Evolutionary conservation across 1,140 invertebrate genomes (phyloP).

Genomic region (Epicauta chinensis): DNA sequence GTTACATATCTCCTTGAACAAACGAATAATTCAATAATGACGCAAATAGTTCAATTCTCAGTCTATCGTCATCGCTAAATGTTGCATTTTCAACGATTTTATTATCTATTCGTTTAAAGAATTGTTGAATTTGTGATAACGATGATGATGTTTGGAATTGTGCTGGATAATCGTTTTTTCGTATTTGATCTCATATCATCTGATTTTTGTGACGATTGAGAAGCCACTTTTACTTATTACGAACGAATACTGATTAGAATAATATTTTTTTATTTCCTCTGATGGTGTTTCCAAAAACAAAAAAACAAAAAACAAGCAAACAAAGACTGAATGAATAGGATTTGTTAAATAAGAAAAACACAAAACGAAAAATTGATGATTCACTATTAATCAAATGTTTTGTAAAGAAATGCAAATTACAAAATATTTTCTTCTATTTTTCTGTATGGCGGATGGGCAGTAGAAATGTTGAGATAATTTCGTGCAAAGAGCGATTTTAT

Average conservation of each 20-base stretch:
- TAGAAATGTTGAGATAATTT: no score
- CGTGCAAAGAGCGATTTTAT: conserved; percentile 1
- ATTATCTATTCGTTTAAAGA: neutral
- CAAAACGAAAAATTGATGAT: neutral
- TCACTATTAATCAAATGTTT: conserved; percentile 17
- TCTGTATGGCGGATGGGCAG: conserved; percentile 5
- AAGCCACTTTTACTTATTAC: conserved; percentile 7
- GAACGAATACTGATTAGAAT: conserved; percentile 20
- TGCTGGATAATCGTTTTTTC: neutral
- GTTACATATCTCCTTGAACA: conserved; percentile 31
- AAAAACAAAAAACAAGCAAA: neutral
- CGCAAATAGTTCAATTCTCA: conserved; percentile 1
- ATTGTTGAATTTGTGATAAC: neutral
- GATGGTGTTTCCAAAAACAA: conserved; percentile 11
- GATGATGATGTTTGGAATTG: neutral
- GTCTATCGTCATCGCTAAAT: neutral
- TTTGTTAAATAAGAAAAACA: conserved; percentile 19
- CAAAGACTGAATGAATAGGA: conserved; percentile 22
- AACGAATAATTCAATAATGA: conserved; percentile 3
- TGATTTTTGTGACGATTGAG: no score
- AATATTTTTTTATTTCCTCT: conserved; percentile 24
- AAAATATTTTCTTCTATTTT: conserved; percentile 17
- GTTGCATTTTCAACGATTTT: neutral
- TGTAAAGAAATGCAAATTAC: conserved; percentile 3
- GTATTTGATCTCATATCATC: neutral